Conservation (phyloP, 1,140 invertebrate genomes). For the Penaeus chinensis region DNA sequence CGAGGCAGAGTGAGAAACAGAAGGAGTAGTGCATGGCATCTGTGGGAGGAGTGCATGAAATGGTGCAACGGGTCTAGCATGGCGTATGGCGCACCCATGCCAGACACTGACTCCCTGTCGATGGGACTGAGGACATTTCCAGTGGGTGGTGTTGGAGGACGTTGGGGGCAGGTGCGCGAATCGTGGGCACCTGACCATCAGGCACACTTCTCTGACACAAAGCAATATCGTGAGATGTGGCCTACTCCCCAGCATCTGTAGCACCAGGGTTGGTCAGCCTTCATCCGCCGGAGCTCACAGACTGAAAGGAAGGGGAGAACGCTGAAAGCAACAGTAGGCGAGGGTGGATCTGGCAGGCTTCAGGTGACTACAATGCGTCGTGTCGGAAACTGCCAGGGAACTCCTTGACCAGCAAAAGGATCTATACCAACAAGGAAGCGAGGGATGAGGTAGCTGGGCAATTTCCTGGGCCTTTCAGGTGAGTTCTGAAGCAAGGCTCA, state of each 20-base stretch:
- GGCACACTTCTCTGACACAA: neutral
- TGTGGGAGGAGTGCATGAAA: too few species aligned
- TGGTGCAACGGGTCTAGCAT: too few species aligned
- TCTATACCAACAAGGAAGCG: too few species aligned
- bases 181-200: neutral
- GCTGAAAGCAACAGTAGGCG: neutral
- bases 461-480: too few species aligned
- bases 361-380: neutral
- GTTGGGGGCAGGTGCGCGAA: neutral
- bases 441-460: too few species aligned
- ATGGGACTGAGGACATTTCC: neutral
- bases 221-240: slow-evolving; percentile 10
- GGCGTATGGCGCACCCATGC: too few species aligned
- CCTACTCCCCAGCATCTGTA: neutral
- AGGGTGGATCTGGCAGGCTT: neutral
- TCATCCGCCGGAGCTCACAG: slow-evolving; percentile 6
- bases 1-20: too few species aligned
- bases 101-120: too few species aligned
- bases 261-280: neutral
- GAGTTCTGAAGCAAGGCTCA: too few species aligned
- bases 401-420: too few species aligned
- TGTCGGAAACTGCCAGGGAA: too few species aligned
- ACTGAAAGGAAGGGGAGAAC: neutral
- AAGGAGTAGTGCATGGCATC: too few species aligned
- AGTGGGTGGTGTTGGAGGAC: neutral